These are phyloP conservation scores for Sebastes elongatus DNA, from an alignment of 2,797 vertebrate species.

Conservation along the genomic window DNA sequence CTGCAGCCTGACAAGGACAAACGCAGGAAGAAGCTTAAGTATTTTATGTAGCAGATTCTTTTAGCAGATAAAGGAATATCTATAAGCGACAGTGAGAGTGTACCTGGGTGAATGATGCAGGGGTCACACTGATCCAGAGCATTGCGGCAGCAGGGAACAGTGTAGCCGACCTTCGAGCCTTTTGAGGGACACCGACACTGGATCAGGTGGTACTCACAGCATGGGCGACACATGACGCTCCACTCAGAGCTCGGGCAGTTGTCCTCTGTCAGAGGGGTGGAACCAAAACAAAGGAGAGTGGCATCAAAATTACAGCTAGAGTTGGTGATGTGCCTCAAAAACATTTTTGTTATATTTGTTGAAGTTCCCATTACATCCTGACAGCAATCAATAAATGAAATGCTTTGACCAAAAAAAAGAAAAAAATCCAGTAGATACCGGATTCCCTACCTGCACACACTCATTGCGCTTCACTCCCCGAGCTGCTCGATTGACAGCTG, in stretches of 20 bases:
- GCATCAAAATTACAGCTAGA: neutral
- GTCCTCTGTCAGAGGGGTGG: slow-evolving; percentile 82
- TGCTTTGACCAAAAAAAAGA: no score
- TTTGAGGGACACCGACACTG: slow-evolving; percentile 88
- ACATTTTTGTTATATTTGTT: no score
- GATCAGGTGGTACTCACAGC: slow-evolving; percentile 91
- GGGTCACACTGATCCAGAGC: slow-evolving; percentile 92
- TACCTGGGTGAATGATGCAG: slow-evolving; percentile 93
- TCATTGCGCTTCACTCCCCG: no score
- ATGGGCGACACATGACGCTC: slow-evolving; percentile 92
- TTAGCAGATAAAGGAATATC: neutral
- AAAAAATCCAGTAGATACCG: no score
- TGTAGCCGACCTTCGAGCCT: slow-evolving; percentile 88
- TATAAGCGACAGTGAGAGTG: neutral
- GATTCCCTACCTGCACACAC: no score
- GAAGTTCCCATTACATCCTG: no score
- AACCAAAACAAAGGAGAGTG: slow-evolving; percentile 64
- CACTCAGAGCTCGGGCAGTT: slow-evolving; percentile 89
- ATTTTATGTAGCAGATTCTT: neutral
- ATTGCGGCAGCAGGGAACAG: slow-evolving; percentile 93
- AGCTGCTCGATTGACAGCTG: no score
- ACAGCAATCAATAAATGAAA: no score
- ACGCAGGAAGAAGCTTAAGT: neutral
- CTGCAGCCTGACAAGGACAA: slow-evolving; percentile 83
- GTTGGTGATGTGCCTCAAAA: no score